These are phyloP conservation scores for Pagrus major DNA, from an alignment of 2,113 vertebrate species.

Conservation along the genomic window DNA sequence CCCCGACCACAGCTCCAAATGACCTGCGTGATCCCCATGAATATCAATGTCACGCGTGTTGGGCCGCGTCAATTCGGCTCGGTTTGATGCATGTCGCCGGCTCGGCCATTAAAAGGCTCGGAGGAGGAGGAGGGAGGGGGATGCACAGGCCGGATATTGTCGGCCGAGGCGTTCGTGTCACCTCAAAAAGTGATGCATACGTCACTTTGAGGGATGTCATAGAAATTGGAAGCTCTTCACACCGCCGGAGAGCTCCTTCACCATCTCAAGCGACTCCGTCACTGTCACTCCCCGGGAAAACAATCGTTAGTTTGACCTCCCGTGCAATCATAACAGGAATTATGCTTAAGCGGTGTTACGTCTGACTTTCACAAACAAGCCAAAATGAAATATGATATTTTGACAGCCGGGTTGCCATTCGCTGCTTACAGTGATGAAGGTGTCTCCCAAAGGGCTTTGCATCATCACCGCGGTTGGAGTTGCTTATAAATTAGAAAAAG, in stretches of 20 bases:
- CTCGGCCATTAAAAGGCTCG: conserved; percentile 23
- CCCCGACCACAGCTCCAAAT: conserved; percentile 56
- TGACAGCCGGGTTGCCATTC: background rate
- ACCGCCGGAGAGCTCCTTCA: background rate
- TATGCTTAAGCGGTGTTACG: conserved; percentile 17
- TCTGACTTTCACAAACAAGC: conserved; percentile 52
- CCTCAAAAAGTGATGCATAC: conserved; percentile 35
- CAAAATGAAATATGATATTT: conserved; percentile 21
- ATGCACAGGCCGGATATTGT: conserved; percentile 29
- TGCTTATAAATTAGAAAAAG: background rate
- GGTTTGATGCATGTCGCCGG: conserved; percentile 53
- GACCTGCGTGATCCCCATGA: conserved; percentile 74
- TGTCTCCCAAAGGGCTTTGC: conserved; percentile 12
- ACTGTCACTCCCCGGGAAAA: conserved; percentile 1
- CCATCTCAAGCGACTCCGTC: conserved; percentile 26
- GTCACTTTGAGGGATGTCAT: conserved; percentile 49
- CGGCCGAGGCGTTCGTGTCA: conserved; percentile 47
- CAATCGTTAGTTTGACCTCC: conserved; percentile 45
- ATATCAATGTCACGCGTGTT: conserved; percentile 79
- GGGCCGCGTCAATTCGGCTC: conserved; percentile 41
- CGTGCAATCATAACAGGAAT: conserved; percentile 20
- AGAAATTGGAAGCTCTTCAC: conserved; percentile 7
- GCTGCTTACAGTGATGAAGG: background rate
- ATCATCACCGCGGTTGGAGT: background rate
- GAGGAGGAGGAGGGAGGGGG: background rate